These are phyloP conservation scores for Saccostrea cuccullata DNA, from an alignment of 1,140 invertebrate species.

Conservation along the genomic window DNA sequence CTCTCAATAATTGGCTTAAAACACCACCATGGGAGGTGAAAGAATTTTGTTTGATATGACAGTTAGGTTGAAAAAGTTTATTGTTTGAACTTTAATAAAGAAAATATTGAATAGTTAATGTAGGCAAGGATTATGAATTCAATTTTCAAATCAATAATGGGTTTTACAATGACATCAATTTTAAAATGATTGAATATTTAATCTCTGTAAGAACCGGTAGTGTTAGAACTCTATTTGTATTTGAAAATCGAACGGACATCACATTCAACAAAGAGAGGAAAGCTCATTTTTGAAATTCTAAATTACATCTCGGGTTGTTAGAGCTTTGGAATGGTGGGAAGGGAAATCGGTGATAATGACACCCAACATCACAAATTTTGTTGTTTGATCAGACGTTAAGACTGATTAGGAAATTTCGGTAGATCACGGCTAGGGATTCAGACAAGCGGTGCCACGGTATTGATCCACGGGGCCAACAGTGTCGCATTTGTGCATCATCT, in stretches of 20 bases:
- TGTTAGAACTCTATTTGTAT: constrained; percentile 9
- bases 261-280: background rate
- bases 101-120: constrained; percentile 24
- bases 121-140: background rate
- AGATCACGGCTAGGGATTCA: constrained; percentile 44
- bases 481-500: constrained; percentile 48
- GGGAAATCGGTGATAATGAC: constrained; percentile 23
- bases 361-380: constrained; percentile 21
- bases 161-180: constrained; percentile 29
- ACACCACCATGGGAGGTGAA: constrained; percentile 14
- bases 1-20: background rate
- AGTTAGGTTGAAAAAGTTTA: constrained; percentile 5
- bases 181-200: constrained; percentile 29
- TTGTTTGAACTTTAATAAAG: constrained; percentile 5
- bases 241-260: constrained; percentile 3
- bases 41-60: background rate
- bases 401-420: constrained; percentile 49
- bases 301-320: background rate
- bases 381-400: constrained; percentile 49
- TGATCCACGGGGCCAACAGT: constrained; percentile 48
- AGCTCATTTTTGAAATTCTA: constrained; percentile 22
- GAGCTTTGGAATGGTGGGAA: constrained; percentile 11
- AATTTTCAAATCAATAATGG: constrained; percentile 32
- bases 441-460: constrained; percentile 52
- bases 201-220: background rate